Evolutionary conservation across 2,113 vertebrate genomes (phyloP), one percentile per base, ranked within the genome.

Genomic region (Bubo blakistoni): DNA sequence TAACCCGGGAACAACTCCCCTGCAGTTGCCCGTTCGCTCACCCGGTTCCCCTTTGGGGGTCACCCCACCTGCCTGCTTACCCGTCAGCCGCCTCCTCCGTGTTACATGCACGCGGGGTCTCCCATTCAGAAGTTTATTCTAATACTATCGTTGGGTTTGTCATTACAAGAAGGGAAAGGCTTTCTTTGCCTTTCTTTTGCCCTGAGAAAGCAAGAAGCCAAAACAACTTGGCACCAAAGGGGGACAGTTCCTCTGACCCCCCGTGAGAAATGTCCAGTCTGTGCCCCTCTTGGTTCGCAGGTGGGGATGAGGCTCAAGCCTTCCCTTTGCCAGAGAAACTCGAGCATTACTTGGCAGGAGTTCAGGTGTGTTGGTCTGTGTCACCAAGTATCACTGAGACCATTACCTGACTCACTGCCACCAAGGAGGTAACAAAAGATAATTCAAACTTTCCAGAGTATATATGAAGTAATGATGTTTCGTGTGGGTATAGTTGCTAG

Each of bases 41-140:
- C 54, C 11, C 7, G 10, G 29, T 13, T n/a, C 24, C 32, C 20
- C 2, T 19, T 13, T 5, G 10, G 24, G 49, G 15, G 24, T 25
- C 14, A 2, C 7, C 72, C 29, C n/a, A 3, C 7, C 40, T 5
- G 29, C 52, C 0, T 2, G 24, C 29, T 47, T 32, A 20, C 21
- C 47, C 1, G 16, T 24, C 49, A 18, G 25, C 71, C 26, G 1
- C 13, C 30, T 36, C 30, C 46, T 24, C 10, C 19, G 1, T 1
- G 8, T 19, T 32, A 10, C 7, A 0, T 20, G 7, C 11, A 3
- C 7, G 34, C 7, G 25, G 24, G 17, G 13, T 24, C 38, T 22
- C 16, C 2, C 14, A 5, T 10, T 52, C 52, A 6, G 46, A 16
- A 29, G 29, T 55, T 34, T 25, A 29, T n/a, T 54, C 25, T 13